Conservation (phyloP, 1,140 invertebrate genomes). For the Battus philenor region DNA sequence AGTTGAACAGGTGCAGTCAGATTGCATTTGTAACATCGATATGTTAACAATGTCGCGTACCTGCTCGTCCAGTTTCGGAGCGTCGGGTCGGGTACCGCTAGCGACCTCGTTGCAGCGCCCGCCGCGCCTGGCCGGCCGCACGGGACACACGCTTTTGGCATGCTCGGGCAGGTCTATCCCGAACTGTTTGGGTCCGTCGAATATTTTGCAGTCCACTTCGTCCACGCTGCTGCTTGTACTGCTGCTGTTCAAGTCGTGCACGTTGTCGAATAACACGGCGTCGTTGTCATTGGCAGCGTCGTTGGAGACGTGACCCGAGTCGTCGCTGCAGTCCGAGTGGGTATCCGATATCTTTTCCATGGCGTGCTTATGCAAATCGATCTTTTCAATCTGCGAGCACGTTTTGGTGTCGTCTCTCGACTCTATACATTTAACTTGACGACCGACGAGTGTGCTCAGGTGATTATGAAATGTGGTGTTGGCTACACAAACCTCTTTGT, state of each 20-base stretch:
- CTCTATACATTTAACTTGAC: slow-evolving; percentile 62
- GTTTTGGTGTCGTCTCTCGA: slow-evolving; percentile 57
- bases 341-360: slow-evolving; percentile 73
- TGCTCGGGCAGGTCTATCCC: slow-evolving; percentile 50
- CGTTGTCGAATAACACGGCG: slow-evolving; percentile 48
- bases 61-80: slow-evolving; percentile 72
- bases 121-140: slow-evolving; percentile 56
- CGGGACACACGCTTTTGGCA: slow-evolving; percentile 57
- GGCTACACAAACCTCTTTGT: slow-evolving; percentile 63
- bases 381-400: slow-evolving; percentile 50
- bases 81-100: slow-evolving; percentile 66
- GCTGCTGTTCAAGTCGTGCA: slow-evolving; percentile 39
- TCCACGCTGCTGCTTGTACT: slow-evolving; percentile 35
- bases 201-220: slow-evolving; percentile 55
- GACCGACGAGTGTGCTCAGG: slow-evolving; percentile 68
- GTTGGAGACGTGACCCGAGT: slow-evolving; percentile 87
- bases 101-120: slow-evolving; percentile 65
- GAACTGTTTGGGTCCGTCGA: slow-evolving; percentile 52
- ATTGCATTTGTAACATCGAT: slow-evolving; percentile 39
- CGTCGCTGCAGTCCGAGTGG: slow-evolving; percentile 80
- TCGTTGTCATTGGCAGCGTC: slow-evolving; percentile 76
- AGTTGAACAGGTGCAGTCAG: slow-evolving; percentile 43
- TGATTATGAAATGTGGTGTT: slow-evolving; percentile 70
- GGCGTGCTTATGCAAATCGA: slow-evolving; percentile 48
- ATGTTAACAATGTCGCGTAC: slow-evolving; percentile 64